These are phyloP conservation scores for Patiria pectinifera DNA, from an alignment of 53 echinoderm and acorn worm species.

Conservation along the genomic window DNA sequence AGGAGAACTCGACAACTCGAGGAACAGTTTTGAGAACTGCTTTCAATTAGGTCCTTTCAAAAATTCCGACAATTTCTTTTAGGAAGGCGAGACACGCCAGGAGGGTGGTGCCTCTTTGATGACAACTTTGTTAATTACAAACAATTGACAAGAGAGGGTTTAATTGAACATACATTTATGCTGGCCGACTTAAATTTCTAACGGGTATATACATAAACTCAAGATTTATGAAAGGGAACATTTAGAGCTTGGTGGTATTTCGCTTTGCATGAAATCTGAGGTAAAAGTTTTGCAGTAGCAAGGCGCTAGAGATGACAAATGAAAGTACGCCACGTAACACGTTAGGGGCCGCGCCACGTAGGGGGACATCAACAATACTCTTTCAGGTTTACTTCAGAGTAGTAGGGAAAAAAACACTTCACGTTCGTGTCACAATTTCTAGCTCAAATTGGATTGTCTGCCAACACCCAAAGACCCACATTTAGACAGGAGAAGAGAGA, in stretches of 20 bases:
- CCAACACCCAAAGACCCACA: constrained; percentile 27
- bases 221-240: no score
- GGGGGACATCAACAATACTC: not conserved
- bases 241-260: no score
- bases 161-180: no score
- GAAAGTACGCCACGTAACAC: no score
- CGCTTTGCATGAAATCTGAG: no score
- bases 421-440: constrained; percentile 11
- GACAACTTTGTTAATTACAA: not conserved
- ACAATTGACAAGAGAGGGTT: not conserved
- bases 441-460: constrained; percentile 18
- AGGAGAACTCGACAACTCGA: not conserved
- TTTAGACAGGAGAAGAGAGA: constrained; percentile 23
- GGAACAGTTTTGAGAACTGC: no score
- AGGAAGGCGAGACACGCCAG: not conserved
- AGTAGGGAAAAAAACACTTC: not conserved
- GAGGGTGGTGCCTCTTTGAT: not conserved
- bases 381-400: not conserved
- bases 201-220: no score
- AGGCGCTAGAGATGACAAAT: no score
- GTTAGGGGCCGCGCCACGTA: no score
- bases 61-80: not conserved
- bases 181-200: no score
- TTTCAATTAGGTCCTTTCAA: no score
- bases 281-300: no score